These are phyloP conservation scores for Plebejus melissa DNA, from an alignment of 2,888 invertebrate genomes.

Conservation along the genomic window DNA sequence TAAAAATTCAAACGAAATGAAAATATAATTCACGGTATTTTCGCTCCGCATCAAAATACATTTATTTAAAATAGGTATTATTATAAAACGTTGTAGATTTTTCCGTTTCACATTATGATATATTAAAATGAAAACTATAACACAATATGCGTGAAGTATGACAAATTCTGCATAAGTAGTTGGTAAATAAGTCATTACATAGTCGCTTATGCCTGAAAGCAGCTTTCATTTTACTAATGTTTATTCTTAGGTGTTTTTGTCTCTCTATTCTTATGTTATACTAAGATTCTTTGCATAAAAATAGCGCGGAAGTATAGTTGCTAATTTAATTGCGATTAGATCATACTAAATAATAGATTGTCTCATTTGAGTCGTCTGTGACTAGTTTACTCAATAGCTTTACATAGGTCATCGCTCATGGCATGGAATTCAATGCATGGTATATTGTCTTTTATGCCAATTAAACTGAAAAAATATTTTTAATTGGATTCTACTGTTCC, in stretches of 20 bases:
- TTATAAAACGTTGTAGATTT: not conserved
- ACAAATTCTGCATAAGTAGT: constrained; percentile 22
- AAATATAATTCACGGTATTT: not conserved
- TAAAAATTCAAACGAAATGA: not conserved
- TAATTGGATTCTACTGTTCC: too few species aligned
- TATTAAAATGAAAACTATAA: constrained; percentile 22
- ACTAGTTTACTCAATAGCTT: constrained; percentile 13
- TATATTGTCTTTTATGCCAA: not conserved
- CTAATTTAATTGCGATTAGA: constrained; percentile 5
- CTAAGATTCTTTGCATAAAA: not conserved
- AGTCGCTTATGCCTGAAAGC: constrained; percentile 9
- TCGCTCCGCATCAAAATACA: not conserved
- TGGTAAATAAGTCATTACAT: constrained; percentile 3
- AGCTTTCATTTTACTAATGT: constrained; percentile 9
- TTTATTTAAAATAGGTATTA: not conserved
- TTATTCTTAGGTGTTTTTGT: not conserved
- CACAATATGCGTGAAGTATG: constrained; percentile 7
- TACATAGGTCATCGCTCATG: not conserved
- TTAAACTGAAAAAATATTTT: not conserved
- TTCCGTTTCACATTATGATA: constrained; percentile 5
- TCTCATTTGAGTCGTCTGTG: constrained; percentile 8
- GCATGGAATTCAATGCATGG: not conserved
- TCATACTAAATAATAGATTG: constrained; percentile 14
- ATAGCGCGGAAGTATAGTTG: not conserved
- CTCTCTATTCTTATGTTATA: not conserved